These are phyloP conservation scores for Drosophila biarmipes DNA, from an alignment of 1,140 invertebrate species.

Conservation along the genomic window DNA sequence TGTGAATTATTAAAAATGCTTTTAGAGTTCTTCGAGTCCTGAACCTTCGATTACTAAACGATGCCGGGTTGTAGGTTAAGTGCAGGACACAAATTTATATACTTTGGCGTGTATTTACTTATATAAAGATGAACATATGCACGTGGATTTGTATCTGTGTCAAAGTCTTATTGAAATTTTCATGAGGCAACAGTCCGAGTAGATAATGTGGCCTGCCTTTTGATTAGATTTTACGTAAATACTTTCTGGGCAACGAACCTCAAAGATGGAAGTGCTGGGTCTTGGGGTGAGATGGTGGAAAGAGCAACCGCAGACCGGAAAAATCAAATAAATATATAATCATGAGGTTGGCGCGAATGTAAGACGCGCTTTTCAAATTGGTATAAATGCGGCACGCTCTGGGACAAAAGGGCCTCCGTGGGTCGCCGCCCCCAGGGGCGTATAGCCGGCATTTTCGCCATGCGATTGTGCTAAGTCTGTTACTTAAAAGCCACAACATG, in stretches of 20 bases:
- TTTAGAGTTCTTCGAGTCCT: slow-evolving; percentile 57
- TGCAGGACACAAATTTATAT: slow-evolving; percentile 34
- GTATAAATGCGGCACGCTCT: slow-evolving; percentile 74
- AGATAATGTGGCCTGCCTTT: slow-evolving; percentile 74
- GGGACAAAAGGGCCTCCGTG: slow-evolving; percentile 33
- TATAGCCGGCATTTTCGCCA: slow-evolving; percentile 8
- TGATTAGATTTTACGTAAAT: slow-evolving; percentile 82
- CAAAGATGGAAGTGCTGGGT: slow-evolving; percentile 12
- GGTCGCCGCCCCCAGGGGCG: slow-evolving; percentile 1
- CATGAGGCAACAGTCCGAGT: slow-evolving; percentile 60
- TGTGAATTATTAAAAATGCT: slow-evolving; percentile 77
- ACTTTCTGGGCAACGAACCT: slow-evolving; percentile 45
- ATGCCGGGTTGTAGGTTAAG: slow-evolving; percentile 49
- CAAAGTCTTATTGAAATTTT: slow-evolving; percentile 72
- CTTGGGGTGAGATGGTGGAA: not conserved
- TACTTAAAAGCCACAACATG: slow-evolving; percentile 39
- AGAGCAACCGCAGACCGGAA: slow-evolving; percentile 38
- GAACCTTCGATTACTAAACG: slow-evolving; percentile 28
- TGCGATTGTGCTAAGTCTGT: slow-evolving; percentile 33
- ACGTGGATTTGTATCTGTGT: slow-evolving; percentile 40
- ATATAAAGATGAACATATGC: slow-evolving; percentile 30
- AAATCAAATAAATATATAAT: slow-evolving; percentile 82
- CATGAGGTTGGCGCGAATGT: slow-evolving; percentile 66
- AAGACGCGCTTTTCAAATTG: slow-evolving; percentile 74
- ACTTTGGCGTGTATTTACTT: slow-evolving; percentile 4